Conservation (phyloP, 1,140 invertebrate species). For the Sitobion miscanthi region DNA sequence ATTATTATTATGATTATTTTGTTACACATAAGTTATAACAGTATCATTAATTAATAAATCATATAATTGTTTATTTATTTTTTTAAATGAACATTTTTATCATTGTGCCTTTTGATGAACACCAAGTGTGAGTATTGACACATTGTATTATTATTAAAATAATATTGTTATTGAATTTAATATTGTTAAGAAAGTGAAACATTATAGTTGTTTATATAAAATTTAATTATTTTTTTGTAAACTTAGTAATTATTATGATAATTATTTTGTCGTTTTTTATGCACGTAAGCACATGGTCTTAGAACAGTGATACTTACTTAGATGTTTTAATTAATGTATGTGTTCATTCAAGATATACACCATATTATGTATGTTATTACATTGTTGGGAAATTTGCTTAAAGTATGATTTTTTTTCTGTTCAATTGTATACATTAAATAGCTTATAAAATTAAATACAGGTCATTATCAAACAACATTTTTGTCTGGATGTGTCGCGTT, state of each 20-base stretch:
- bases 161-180: constrained; percentile 51
- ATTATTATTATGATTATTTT: constrained; percentile 42
- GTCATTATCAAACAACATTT: constrained; percentile 7
- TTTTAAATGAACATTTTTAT: constrained; percentile 46
- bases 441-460: constrained; percentile 41
- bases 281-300: background rate
- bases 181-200: constrained; percentile 22
- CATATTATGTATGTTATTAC: background rate
- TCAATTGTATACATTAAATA: constrained; percentile 19
- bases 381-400: background rate
- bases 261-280: constrained; percentile 24
- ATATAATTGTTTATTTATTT: constrained; percentile 19
- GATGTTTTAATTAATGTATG: constrained; percentile 8
- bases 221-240: constrained; percentile 21
- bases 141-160: constrained; percentile 34
- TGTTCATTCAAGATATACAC: constrained; percentile 27
- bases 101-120: constrained; percentile 44
- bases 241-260: background rate
- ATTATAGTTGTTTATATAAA: constrained; percentile 5
- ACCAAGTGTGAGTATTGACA: constrained; percentile 4
- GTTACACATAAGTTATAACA: background rate
- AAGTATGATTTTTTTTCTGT: constrained; percentile 7
- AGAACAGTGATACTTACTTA: background rate
- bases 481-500: background rate
- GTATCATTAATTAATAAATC: constrained; percentile 12